Evolutionary conservation across 2,888 invertebrate species (phyloP), one percentile per base, ranked within the genome.

Genomic region (Caprella mutica): DNA sequence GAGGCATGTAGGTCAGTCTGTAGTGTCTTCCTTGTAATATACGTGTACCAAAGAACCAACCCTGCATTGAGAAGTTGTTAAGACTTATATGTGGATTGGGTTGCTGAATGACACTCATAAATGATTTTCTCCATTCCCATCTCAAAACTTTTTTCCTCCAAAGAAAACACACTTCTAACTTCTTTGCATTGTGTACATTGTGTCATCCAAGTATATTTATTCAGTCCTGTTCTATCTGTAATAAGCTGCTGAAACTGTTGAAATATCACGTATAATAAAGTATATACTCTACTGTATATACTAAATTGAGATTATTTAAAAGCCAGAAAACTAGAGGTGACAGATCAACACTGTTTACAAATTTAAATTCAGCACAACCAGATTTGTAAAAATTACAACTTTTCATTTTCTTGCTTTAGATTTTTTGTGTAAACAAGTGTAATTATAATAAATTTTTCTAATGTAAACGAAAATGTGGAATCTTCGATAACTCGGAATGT

Each of bases 1-100:
- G 21, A 52, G 39, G 40, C 48, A 48, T 48, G 29, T 5, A 30
- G 26, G 3, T 30, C 30, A 48, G 48, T 27, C 48, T 48, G 17
- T 21, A 5, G 24, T 30, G 48, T 19, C n/a, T 23, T 19, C 30
- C 4, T 30, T 30, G 30, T 30, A 48, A 48, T 17, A 27, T 23
- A 54, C 5, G 21, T 2, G 27, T 29, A 29, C 54, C 17, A 48
- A 2, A 30, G 17, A 14, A 30, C 30, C 2, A 30, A 5, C 19
- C 17, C 26, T 29, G 30, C 44, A 54, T 54, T 9, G 39, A 55
- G 39, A 50, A 48, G 21, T 38, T 55, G 55, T 39, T 55, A 48
- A 12, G 40, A 40, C n/a, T 39, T 48, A 48, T 26, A 1, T 38
- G 50, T n/a, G 39, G 38, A n/a, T n/a, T 30, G 48, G 30, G 48